Evolutionary conservation across 2,888 invertebrate genomes (phyloP).

Genomic region (Rhimphoctona megacephalus): DNA sequence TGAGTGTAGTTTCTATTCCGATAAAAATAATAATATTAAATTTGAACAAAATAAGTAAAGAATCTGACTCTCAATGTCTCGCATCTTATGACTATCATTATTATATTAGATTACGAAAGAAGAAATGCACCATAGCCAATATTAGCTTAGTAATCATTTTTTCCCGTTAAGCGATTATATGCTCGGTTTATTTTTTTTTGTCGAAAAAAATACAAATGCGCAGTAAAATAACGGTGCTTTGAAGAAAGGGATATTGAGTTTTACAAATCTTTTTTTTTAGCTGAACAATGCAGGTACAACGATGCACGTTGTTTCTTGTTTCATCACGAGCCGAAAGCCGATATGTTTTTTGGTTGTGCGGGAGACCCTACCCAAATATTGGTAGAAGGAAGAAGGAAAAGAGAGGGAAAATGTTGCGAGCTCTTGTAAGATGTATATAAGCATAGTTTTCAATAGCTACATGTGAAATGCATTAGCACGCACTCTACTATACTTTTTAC

Average conservation of each 20-base stretch:
- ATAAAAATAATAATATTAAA: no score
- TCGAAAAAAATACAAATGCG: not conserved
- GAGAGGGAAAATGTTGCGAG: conserved; percentile 47
- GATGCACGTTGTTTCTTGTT: conserved; percentile 63
- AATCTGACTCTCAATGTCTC: not conserved
- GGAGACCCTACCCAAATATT: conserved; percentile 78
- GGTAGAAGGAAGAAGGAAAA: conserved; percentile 62
- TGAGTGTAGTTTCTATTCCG: no score
- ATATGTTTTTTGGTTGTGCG: conserved; percentile 48
- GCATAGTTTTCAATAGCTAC: conserved; percentile 72
- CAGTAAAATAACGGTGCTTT: conserved; percentile 7
- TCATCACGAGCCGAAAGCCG: conserved; percentile 59
- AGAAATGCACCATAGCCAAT: not conserved
- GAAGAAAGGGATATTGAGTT: not conserved
- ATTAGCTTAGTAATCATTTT: conserved; percentile 7
- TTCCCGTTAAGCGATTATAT: not conserved
- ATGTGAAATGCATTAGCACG: conserved; percentile 81
- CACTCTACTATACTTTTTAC: conserved; percentile 79
- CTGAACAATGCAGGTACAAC: conserved; percentile 50
- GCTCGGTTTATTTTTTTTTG: conserved; percentile 13
- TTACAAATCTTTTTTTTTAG: conserved; percentile 3
- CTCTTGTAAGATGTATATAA: conserved; percentile 23
- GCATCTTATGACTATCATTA: not conserved
- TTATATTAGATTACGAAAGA: not conserved
- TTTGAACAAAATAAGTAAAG: not conserved